These are phyloP conservation scores for Chouioia cunea DNA, from an alignment of 2,888 invertebrate species.

Conservation along the genomic window DNA sequence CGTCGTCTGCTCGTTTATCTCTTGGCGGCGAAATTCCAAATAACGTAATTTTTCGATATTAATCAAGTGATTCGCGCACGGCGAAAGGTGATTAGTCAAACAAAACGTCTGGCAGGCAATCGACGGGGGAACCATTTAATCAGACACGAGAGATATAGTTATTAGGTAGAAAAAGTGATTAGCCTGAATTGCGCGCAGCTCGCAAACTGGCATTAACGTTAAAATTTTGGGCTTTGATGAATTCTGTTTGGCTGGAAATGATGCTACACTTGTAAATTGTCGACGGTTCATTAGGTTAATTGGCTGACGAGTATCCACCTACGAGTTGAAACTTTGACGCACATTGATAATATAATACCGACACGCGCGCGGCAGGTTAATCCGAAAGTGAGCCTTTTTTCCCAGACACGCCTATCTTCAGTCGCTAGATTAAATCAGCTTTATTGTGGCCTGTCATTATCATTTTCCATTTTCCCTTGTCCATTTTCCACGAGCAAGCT, in stretches of 20 bases:
- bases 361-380: conserved; percentile 4
- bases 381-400: conserved; percentile 16
- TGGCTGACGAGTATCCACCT: conserved; percentile 10
- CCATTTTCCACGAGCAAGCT: conserved; percentile 2
- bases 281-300: conserved; percentile 21
- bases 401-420: conserved; percentile 11
- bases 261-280: conserved; percentile 3
- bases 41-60: no score
- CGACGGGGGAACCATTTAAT: no score
- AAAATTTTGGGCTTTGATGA: conserved; percentile 7
- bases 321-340: background rate
- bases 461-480: no score
- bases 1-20: conserved; percentile 5
- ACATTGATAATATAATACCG: conserved; percentile 1
- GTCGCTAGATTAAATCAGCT: conserved; percentile 14
- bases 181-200: background rate
- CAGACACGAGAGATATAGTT: no score
- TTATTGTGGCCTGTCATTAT: background rate
- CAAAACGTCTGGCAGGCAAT: no score
- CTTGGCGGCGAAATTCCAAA: no score
- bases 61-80: no score
- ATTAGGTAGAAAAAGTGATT: no score
- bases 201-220: background rate
- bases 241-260: conserved; percentile 3
- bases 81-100: no score